These are phyloP conservation scores for Sapayoa aenigma DNA, from an alignment of 2,113 vertebrate genomes.

Conservation along the genomic window DNA sequence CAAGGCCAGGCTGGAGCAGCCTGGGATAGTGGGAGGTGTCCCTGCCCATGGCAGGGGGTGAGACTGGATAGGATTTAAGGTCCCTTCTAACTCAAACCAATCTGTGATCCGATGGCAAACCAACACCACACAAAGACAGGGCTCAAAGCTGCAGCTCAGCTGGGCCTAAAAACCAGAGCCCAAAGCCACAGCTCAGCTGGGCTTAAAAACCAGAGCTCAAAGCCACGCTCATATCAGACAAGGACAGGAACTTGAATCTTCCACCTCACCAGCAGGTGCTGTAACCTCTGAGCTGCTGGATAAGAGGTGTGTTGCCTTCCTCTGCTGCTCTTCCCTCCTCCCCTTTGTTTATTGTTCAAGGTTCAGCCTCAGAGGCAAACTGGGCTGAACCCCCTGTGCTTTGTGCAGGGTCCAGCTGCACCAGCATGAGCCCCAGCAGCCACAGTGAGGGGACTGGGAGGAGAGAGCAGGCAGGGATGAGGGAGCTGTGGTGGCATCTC, in stretches of 20 bases:
- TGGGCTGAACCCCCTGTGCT: neutral
- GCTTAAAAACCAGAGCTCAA: neutral
- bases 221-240: neutral
- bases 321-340: neutral
- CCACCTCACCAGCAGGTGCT: neutral
- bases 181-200: neutral
- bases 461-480: neutral
- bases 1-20: accelerated
- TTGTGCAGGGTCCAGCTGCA: neutral
- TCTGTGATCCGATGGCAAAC: neutral
- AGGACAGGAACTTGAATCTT: neutral
- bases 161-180: neutral
- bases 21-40: neutral
- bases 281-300: neutral
- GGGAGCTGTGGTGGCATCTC: neutral
- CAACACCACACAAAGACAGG: neutral
- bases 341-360: neutral
- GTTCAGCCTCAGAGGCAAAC: neutral
- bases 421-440: neutral
- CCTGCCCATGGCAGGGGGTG: neutral
- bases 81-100: neutral
- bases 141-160: neutral
- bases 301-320: neutral
- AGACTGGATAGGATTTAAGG: neutral
- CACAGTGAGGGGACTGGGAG: neutral